Conservation (phyloP, 2,113 vertebrate genomes). For the Megaceryle torquata region DNA sequence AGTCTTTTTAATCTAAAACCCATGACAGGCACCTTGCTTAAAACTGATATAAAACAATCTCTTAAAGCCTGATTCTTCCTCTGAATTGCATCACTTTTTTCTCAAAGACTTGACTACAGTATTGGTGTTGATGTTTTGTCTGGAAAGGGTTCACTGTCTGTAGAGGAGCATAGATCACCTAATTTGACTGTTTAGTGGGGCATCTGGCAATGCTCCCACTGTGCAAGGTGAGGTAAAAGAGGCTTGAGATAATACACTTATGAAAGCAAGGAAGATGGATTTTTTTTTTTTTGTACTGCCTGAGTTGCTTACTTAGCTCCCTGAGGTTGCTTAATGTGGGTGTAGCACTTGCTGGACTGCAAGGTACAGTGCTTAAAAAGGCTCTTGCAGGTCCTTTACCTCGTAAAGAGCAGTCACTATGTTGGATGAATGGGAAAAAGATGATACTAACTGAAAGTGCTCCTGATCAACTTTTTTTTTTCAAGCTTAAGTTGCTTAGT, state of each 20-base stretch:
- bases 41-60: background rate
- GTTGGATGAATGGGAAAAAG: background rate
- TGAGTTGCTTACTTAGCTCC: background rate
- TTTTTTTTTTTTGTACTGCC: background rate
- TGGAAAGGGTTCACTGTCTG: background rate
- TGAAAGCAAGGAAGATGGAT: background rate
- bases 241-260: background rate
- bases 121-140: background rate
- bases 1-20: background rate
- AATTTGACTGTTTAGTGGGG: background rate
- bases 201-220: background rate
- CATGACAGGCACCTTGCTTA: background rate
- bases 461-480: background rate
- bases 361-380: background rate
- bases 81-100: background rate
- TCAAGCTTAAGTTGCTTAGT: background rate
- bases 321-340: background rate
- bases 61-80: background rate
- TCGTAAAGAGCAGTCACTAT: background rate
- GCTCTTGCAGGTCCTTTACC: background rate
- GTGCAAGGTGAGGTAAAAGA: background rate
- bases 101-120: background rate
- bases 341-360: background rate
- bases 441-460: background rate
- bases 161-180: background rate